Evolutionary conservation across 1,140 invertebrate genomes (phyloP).

Genomic region (Formica selysi): DNA sequence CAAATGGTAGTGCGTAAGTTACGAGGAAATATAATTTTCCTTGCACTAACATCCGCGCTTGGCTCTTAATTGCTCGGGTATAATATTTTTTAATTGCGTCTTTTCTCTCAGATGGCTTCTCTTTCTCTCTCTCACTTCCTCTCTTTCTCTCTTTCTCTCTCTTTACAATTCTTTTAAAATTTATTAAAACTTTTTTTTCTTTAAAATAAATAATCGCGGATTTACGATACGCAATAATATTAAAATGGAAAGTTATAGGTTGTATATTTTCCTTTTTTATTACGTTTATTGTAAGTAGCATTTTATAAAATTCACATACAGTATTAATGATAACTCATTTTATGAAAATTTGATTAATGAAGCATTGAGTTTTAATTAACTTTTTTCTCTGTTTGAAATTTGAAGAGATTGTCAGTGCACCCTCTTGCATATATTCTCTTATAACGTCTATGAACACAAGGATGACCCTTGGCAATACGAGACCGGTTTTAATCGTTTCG

Average conservation of each 20-base stretch:
- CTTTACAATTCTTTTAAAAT: neutral
- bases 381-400: neutral
- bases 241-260: too few species aligned
- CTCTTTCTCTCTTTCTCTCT: neutral
- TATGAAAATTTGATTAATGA: constrained; percentile 17
- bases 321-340: neutral
- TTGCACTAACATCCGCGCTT: too few species aligned
- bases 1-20: too few species aligned
- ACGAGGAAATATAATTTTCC: too few species aligned
- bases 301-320: neutral
- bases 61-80: too few species aligned
- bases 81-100: neutral
- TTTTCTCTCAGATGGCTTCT: neutral
- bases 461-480: constrained; percentile 66
- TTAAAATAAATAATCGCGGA: too few species aligned
- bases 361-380: neutral
- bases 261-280: neutral
- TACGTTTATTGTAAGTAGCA: neutral
- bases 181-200: neutral
- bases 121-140: neutral
- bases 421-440: neutral
- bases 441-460: constrained; percentile 9
- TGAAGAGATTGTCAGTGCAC: neutral
- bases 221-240: too few species aligned
- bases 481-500: constrained; percentile 78